These are phyloP conservation scores for Gerris lacustris DNA, from an alignment of 2,888 invertebrate species.

Conservation along the genomic window DNA sequence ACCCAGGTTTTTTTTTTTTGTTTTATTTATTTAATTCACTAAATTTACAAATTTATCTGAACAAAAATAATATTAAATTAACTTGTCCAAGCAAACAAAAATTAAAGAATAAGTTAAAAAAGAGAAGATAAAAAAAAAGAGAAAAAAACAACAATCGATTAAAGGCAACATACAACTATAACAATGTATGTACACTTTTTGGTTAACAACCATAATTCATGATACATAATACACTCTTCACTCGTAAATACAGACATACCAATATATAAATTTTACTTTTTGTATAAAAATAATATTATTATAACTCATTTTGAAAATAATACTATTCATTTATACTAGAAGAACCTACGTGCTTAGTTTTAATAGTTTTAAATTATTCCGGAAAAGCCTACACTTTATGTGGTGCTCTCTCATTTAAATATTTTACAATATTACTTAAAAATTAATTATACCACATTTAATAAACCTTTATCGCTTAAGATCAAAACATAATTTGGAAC, in stretches of 20 bases:
- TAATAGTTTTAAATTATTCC: too few species aligned
- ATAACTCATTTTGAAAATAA: not conserved
- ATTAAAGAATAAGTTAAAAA: not conserved
- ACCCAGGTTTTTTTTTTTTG: too few species aligned
- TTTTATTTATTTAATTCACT: too few species aligned
- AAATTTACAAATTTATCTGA: not conserved
- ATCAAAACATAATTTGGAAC: not conserved
- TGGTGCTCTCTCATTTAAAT: not conserved
- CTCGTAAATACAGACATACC: not conserved
- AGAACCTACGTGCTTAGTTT: not conserved
- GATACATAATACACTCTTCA: not conserved
- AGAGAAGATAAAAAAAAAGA: not conserved
- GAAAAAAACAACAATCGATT: not conserved
- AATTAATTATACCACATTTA: not conserved
- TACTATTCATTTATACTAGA: not conserved
- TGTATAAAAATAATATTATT: conserved; percentile 1
- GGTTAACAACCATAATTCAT: not conserved
- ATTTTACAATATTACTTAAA: not conserved
- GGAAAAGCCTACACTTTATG: not conserved
- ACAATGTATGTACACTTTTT: not conserved
- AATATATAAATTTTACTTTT: not conserved
- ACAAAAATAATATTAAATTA: not conserved
- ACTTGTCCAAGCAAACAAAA: not conserved
- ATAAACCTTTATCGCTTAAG: not conserved
- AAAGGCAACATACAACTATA: not conserved